Base-by-base conservation (phyloP, 2,113 vertebrate species). In the Elanoides forficatus region DNA sequence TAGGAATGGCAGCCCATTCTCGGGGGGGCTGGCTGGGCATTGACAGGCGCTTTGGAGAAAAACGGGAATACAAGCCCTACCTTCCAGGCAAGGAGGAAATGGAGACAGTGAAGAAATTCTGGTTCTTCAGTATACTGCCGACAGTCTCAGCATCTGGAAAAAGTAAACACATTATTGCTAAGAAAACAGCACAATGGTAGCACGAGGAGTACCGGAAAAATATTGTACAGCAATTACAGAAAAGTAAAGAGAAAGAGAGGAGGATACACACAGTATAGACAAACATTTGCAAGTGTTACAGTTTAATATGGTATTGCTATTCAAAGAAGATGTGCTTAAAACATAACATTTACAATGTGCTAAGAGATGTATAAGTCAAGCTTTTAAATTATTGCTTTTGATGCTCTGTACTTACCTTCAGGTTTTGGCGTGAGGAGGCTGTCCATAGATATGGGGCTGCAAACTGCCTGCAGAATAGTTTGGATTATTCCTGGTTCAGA, bases 331-430 rank as follows among this genome's bases (percentile, higher is more conserved):
- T 38, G 67, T 34, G 34, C 47, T 6, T 23, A 6, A 18, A 30
- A 2, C 74, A 4, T 13, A 10, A 4, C 20, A 1, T 7, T 8
- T 5, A 0, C 5, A 4, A 4, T 1, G 3, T 7, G 36, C 65
- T 18, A 18, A 3, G n/a, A 12, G 30, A 17, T 3, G 3, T 6
- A 11, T 5, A 7, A 13, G 25, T 2, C 27, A 6, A 34, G 30
- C 15, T 3, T 5, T 29, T 11, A 6, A n/a, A 2, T 27, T 4
- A 0, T 10, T 13, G 2, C 50, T 43, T 15, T 48, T 18, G 59
- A 12, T 5, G 27, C 27, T 45, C 65, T 8, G 5, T 9, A 4
- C 22, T 40, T 45, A 5, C 25, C 60, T 5, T 16, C 52, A 45
- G 66, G 53, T 36, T 52, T 7, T 27, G 53, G 14, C 11, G 34